Conservation (phyloP, 2,888 invertebrate species). For the Leucophora obtusa region DNA sequence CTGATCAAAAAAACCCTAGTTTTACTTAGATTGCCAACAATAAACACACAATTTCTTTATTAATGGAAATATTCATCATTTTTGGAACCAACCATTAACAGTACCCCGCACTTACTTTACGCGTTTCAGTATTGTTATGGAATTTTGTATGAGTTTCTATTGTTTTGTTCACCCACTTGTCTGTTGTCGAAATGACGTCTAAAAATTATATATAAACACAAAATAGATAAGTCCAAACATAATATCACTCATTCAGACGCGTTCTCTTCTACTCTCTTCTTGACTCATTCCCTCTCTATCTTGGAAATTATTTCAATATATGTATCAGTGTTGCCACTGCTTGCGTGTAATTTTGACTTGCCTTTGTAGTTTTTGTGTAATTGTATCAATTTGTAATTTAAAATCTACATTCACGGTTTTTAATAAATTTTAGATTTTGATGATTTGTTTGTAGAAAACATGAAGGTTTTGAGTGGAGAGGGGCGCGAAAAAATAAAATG, state of each 20-base stretch:
- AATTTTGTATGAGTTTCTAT: conserved; percentile 21
- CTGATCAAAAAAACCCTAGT: neutral
- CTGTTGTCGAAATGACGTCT: conserved; percentile 47
- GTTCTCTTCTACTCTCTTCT: neutral
- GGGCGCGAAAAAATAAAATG: too few species aligned
- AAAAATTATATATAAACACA: conserved; percentile 19
- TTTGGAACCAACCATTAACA: neutral
- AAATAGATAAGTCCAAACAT: neutral
- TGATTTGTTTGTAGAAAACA: too few species aligned
- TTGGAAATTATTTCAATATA: conserved; percentile 3
- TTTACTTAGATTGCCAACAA: neutral
- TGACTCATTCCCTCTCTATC: conserved; percentile 7
- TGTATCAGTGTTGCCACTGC: too few species aligned
- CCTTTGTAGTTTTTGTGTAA: too few species aligned
- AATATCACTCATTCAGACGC: neutral
- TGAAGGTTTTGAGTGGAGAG: too few species aligned
- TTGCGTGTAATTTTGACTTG: too few species aligned
- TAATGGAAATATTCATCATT: neutral
- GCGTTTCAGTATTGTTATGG: neutral
- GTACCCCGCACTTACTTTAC: neutral
- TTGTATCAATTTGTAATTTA: too few species aligned
- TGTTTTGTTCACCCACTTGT: conserved; percentile 39
- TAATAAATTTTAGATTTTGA: too few species aligned
- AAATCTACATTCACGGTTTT: too few species aligned
- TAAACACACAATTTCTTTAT: neutral